Evolutionary conservation across 1,140 invertebrate genomes (phyloP).

Genomic region (Apis dorsata): DNA sequence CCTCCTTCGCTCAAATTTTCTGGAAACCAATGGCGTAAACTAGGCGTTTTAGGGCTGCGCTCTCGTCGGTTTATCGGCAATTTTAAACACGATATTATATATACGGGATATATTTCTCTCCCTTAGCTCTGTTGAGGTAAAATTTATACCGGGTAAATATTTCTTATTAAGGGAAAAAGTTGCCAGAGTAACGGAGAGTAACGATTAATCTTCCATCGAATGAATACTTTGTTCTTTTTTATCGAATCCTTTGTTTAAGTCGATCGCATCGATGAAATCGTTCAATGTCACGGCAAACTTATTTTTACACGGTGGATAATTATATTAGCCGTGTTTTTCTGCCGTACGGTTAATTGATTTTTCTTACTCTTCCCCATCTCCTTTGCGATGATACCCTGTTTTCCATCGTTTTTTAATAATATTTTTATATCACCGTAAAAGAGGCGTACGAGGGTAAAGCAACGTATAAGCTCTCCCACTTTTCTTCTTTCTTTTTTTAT

Average conservation of each 20-base stretch:
- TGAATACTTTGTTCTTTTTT: no score
- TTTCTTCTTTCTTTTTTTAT: background rate
- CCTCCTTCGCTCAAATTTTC: constrained; percentile 4
- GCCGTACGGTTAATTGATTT: constrained; percentile 32
- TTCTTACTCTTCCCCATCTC: background rate
- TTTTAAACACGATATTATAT: background rate
- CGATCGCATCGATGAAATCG: background rate
- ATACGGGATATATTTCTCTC: no score
- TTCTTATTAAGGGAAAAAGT: no score
- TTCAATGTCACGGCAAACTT: background rate
- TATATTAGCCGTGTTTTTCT: constrained; percentile 4
- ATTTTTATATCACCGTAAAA: constrained; percentile 41
- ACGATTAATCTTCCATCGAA: no score
- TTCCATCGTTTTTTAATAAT: constrained; percentile 45
- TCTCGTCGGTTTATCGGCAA: background rate
- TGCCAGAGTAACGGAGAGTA: no score
- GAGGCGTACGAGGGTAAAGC: constrained; percentile 11
- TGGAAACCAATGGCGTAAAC: background rate
- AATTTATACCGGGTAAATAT: no score
- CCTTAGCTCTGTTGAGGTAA: no score
- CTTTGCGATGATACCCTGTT: background rate
- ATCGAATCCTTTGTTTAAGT: no score
- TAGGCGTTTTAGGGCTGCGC: no score
- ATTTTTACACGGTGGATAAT: background rate
- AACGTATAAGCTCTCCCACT: background rate